phyloP scores from a whole-genome alignment of 2,888 invertebrate species.

The Diarsia rubi region DNA sequence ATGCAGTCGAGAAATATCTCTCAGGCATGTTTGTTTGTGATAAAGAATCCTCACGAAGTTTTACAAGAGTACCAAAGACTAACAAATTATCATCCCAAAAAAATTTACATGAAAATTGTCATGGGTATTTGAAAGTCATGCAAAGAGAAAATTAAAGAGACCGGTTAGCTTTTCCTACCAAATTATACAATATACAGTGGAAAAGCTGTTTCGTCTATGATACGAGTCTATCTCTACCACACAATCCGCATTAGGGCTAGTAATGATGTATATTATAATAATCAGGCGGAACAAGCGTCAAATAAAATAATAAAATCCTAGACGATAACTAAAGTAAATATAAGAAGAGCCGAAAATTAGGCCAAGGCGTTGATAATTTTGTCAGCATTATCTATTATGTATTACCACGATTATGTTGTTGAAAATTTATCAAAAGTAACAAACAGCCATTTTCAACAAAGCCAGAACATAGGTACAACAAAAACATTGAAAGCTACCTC shows the following conservation, averaged over 20 bases:
- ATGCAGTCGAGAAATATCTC: no score
- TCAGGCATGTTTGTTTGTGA: no score
- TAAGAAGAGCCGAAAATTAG: constrained; percentile 54
- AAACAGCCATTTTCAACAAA: background rate
- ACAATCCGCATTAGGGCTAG: background rate
- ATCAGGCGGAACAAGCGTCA: background rate
- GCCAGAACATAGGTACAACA: background rate
- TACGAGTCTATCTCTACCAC: background rate
- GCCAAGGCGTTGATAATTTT: constrained; percentile 68
- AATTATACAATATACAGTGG: background rate
- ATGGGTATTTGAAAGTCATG: background rate
- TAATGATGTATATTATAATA: background rate
- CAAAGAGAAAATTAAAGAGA: background rate
- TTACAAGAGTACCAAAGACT: no score
- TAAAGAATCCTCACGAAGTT: no score
- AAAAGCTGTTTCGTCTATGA: background rate
- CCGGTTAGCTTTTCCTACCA: background rate
- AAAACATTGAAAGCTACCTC: background rate
- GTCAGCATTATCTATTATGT: constrained; percentile 3
- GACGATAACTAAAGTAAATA: background rate
- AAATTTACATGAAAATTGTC: no score
- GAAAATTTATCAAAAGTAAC: constrained; percentile 9
- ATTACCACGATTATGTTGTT: constrained; percentile 10
- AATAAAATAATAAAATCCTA: background rate
- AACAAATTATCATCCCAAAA: background rate